These are phyloP conservation scores for Sphenodon punctatus DNA, from an alignment of 2,797 vertebrate genomes.

Conservation along the genomic window DNA sequence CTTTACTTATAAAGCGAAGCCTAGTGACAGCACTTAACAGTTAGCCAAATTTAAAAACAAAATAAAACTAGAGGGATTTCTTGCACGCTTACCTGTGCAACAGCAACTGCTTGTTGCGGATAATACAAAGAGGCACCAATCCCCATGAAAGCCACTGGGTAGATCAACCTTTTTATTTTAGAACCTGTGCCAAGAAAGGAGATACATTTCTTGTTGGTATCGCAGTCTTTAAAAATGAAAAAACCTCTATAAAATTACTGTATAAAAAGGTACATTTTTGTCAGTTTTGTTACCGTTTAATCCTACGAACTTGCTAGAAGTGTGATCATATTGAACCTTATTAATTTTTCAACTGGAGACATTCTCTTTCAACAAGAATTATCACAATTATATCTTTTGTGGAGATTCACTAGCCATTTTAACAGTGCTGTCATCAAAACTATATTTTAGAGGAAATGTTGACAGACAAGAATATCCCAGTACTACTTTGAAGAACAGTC, in stretches of 20 bases:
- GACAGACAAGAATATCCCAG: no score
- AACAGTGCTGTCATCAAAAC: neutral
- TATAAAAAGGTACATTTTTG: neutral
- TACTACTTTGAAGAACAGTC: no score
- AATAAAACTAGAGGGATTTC: neutral
- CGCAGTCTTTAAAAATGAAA: neutral
- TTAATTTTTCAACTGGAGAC: neutral
- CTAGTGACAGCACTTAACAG: neutral
- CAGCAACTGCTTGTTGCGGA: conserved; percentile 84
- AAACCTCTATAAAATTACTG: neutral
- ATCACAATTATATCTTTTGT: neutral
- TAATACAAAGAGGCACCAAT: conserved; percentile 91
- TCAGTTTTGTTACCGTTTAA: no score
- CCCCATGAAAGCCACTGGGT: conserved; percentile 86
- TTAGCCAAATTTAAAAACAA: neutral
- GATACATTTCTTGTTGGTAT: neutral
- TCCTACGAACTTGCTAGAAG: no score
- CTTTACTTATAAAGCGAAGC: neutral
- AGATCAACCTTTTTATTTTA: conserved; percentile 85
- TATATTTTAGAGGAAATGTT: neutral
- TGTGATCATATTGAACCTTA: neutral
- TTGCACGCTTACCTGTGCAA: conserved; percentile 81
- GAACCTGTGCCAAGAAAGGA: conserved; percentile 82
- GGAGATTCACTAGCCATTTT: neutral
- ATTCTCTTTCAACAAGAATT: neutral